phyloP scores from a whole-genome alignment of 2,113 vertebrate genomes.

The Percopsis transmontana region DNA sequence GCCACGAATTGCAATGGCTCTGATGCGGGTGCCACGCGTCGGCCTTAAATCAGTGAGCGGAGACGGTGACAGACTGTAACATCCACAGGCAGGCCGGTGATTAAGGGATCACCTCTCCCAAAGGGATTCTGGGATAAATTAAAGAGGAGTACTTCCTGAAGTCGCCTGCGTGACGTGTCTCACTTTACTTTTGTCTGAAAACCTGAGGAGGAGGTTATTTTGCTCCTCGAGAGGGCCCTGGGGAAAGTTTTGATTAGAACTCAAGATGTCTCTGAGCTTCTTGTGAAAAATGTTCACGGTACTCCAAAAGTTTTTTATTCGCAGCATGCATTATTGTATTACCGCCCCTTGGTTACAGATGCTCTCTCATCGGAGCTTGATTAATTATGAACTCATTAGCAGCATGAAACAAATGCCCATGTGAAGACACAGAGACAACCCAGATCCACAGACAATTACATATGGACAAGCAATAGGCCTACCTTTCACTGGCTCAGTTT shows the following conservation, averaged over 20 bases:
- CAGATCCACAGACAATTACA: conserved; percentile 2
- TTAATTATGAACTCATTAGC: conserved; percentile 4
- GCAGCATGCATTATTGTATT: background rate
- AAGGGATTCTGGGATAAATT: conserved; percentile 45
- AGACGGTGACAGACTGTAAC: conserved; percentile 51
- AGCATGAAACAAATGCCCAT: background rate
- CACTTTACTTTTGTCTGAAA: conserved; percentile 22
- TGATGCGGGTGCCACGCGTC: conserved; percentile 34
- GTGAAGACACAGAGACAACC: conserved; percentile 1
- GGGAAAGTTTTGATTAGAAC: conserved; percentile 13
- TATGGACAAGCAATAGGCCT: conserved; percentile 2
- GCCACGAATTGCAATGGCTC: conserved; percentile 54
- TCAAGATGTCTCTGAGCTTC: conserved; percentile 7
- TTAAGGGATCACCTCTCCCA: conserved; percentile 48
- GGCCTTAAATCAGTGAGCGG: conserved; percentile 57
- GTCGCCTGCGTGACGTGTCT: conserved; percentile 32
- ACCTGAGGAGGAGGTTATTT: conserved; percentile 25
- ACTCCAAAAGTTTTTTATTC: background rate
- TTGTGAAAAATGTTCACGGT: conserved; percentile 2
- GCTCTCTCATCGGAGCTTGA: conserved; percentile 14
- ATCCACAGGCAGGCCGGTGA: conserved; percentile 49
- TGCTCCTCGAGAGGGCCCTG: background rate
- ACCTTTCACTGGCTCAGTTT: too few relatives aligned
- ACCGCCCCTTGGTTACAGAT: background rate
- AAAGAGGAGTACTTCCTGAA: conserved; percentile 34